Evolutionary conservation across 2,888 invertebrate species (phyloP).

Genomic region (Tyria jacobaeae): DNA sequence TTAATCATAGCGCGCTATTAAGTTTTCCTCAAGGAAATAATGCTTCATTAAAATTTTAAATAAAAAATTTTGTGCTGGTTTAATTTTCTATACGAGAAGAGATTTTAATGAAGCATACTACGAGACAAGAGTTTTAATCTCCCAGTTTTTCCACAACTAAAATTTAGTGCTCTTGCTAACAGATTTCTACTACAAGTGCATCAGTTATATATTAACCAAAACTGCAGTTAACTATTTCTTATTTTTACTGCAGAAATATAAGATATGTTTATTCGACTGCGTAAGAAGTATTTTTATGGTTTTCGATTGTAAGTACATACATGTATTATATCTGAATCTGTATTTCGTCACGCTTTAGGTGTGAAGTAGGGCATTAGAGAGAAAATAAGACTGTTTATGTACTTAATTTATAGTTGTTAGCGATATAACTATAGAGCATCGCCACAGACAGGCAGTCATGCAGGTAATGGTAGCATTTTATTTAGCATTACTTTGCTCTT

Average conservation of each 20-base stretch:
- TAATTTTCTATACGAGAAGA: conserved; percentile 66
- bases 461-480: neutral
- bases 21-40: conserved; percentile 66
- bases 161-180: conserved; percentile 32
- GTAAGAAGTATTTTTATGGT: neutral
- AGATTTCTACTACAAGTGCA: conserved; percentile 8
- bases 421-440: no score
- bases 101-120: conserved; percentile 67
- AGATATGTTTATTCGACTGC: neutral
- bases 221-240: neutral
- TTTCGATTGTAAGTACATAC: no score
- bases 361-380: no score
- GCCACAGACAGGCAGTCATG: neutral
- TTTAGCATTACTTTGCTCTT: no score
- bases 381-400: no score
- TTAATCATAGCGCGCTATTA: conserved; percentile 66
- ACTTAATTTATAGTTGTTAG: neutral
- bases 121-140: conserved; percentile 71
- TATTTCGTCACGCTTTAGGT: neutral
- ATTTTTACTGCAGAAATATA: no score
- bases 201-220: neutral
- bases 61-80: conserved; percentile 59
- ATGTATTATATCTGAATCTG: no score
- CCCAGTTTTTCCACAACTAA: conserved; percentile 44
- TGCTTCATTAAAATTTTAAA: conserved; percentile 72